Evolutionary conservation across 2,888 invertebrate species (phyloP).

Genomic region (Chloroclysta siterata): DNA sequence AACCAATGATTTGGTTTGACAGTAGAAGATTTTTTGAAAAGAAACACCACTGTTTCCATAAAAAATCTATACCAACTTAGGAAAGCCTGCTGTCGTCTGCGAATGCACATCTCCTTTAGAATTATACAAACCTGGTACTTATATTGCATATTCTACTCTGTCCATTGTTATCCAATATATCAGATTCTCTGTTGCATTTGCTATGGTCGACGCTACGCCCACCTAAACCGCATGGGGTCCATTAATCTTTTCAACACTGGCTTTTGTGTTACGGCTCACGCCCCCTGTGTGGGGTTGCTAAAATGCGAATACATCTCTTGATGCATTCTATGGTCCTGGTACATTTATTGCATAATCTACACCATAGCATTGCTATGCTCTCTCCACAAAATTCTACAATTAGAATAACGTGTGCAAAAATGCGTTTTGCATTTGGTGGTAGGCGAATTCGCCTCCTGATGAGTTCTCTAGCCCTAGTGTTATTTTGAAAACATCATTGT

Average conservation of each 20-base stretch:
- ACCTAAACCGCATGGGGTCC: conserved; percentile 19
- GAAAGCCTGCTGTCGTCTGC: neutral
- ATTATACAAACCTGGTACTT: conserved; percentile 64
- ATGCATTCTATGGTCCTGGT: conserved; percentile 26
- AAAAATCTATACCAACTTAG: too few relatives aligned
- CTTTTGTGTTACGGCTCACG: conserved; percentile 15
- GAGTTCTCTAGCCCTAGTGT: conserved; percentile 15
- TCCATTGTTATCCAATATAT: neutral
- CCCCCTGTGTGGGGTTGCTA: conserved; percentile 16
- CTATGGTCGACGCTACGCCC: conserved; percentile 1
- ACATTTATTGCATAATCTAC: conserved; percentile 38
- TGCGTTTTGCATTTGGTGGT: neutral
- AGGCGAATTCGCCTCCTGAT: conserved; percentile 9
- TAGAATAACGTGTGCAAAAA: neutral
- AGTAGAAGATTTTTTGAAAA: too few relatives aligned
- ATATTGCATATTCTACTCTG: conserved; percentile 61
- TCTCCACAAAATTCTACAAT: neutral
- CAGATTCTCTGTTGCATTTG: conserved; percentile 3
- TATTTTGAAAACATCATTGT: conserved; percentile 12
- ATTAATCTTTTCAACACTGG: conserved; percentile 16
- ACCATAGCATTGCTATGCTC: conserved; percentile 11
- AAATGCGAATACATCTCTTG: conserved; percentile 22
- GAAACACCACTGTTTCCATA: too few relatives aligned
- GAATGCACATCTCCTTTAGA: conserved; percentile 42
- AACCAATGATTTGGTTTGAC: too few relatives aligned